Evolutionary conservation across 2,888 invertebrate genomes (phyloP).

Genomic region (Spatulosminthurus flaviceps): DNA sequence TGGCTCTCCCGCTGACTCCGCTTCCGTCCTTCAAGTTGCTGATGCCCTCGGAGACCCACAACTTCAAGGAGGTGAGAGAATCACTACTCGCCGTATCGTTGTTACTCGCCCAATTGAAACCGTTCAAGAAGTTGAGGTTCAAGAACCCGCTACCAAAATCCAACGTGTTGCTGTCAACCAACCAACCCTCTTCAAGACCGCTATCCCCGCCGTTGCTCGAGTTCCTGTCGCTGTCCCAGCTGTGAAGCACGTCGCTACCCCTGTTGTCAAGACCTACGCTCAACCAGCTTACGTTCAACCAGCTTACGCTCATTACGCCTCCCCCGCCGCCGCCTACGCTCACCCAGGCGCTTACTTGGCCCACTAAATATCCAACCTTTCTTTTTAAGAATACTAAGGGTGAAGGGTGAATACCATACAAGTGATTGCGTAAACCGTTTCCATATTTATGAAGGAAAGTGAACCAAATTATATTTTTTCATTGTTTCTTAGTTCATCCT

Average conservation of each 20-base stretch:
- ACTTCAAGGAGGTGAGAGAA: conserved; percentile 70
- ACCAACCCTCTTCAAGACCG: conserved; percentile 69
- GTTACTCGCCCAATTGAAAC: conserved; percentile 73
- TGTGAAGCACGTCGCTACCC: conserved; percentile 61
- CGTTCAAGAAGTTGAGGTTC: conserved; percentile 70
- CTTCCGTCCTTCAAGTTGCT: conserved; percentile 68
- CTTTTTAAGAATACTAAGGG: not conserved
- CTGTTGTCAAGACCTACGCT: conserved; percentile 59
- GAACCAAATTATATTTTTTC: conserved; percentile 1
- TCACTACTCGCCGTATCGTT: conserved; percentile 73
- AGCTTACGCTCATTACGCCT: conserved; percentile 27
- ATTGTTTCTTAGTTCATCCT: conserved; percentile 13
- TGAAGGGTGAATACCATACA: not conserved
- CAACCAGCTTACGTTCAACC: conserved; percentile 29
- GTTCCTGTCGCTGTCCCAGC: conserved; percentile 61
- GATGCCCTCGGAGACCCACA: conserved; percentile 70
- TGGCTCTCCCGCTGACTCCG: conserved; percentile 65
- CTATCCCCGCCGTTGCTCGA: conserved; percentile 67
- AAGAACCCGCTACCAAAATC: conserved; percentile 72
- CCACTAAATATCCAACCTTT: not conserved
- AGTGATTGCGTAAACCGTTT: not conserved
- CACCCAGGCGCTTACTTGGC: conserved; percentile 28
- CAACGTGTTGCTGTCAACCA: conserved; percentile 71
- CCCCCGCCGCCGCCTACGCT: conserved; percentile 35
- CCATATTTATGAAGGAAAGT: conserved; percentile 17